Base-by-base conservation (phyloP, 2,797 vertebrate genomes). In the Sylvia borin region DNA sequence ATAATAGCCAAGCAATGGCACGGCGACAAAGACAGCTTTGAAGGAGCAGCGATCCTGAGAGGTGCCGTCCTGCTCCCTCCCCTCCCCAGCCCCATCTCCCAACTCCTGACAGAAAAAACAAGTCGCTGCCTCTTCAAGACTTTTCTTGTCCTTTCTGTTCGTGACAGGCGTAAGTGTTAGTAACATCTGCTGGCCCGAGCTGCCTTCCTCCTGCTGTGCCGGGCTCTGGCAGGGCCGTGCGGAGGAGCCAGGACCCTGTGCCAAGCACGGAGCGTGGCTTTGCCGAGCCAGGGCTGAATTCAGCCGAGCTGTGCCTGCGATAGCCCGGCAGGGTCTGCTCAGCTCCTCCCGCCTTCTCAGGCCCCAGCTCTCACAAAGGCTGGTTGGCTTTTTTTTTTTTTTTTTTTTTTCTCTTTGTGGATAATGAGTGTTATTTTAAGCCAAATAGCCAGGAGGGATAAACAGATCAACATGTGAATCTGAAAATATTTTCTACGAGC, bases 121-220 rank as follows among this genome's bases (percentile, higher is more conserved):
- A 97, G 75, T 92, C 90, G 64, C 75, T 91, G 43, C 88, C 80
- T 85, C 95, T 90, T 95, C 78, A 90, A 80, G 77, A 42, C 90
- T 94, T 90, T 92, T 83, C 58, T 45, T 77, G 76, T 83, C 89
- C 80, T 86, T 92, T 96, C 82, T 95, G 57, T 90, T 83, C 93
- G 92, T 96, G 96, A 90, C 95, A 91, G 76, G 78, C 91, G 1
- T 85, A 91, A 97, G 93, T 90, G 86, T 95, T 84, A 32, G 79
- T 43, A 95, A 88, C 92, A 96, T 97, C 97, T 97, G 94, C 95
- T 70, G 68, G 93, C 78, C 82, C 5, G 8, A 92, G 85, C 60
- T 76, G 16, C 40, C 93, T 96, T 96, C 90, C 91, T 95, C 85
- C 87, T 83, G 85, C 90, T 64, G 87, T 10, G 25, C 77, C 48